Percentiles rank a stretch among this genome's conserved stretches.
These are phyloP conservation scores for Sinodicranocentrus sp. DNA, from an alignment of 2,888 invertebrate genomes.

Conservation along the genomic window DNA sequence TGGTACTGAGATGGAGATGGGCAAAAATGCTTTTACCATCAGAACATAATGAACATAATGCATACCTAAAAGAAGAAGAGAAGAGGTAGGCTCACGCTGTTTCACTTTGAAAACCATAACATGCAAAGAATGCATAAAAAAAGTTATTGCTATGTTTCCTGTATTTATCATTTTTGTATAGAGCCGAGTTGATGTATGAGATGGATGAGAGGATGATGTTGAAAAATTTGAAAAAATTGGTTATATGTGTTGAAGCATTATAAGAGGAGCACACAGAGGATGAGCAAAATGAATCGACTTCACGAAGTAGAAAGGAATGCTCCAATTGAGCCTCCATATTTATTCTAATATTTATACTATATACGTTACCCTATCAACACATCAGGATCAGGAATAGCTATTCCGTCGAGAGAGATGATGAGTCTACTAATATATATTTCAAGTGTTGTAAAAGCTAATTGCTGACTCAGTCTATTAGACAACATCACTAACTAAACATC, in stretches of 20 bases:
- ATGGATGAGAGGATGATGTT: neutral
- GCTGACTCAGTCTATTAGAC: constrained; percentile 25
- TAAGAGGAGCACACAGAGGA: neutral
- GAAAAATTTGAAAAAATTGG: constrained; percentile 10
- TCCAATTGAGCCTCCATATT: constrained; percentile 53
- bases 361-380: too few species aligned
- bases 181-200: neutral
- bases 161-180: neutral
- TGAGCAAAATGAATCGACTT: constrained; percentile 10
- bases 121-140: too few species aligned
- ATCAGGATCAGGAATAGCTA: neutral
- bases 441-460: constrained; percentile 40
- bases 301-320: constrained; percentile 36
- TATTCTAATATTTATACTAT: neutral
- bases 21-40: too few species aligned
- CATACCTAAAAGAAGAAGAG: neutral
- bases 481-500: neutral
- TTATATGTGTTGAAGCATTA: neutral
- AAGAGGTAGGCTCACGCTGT: neutral
- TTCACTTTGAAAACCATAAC: too few species aligned
- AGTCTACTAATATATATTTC: neutral
- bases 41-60: too few species aligned
- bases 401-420: too few species aligned
- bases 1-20: neutral
- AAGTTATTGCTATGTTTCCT: constrained; percentile 9